Evolutionary conservation across 2,113 vertebrate species (phyloP), one percentile per base, ranked within the genome.

Genomic region (Brachypteracias leptosomus): DNA sequence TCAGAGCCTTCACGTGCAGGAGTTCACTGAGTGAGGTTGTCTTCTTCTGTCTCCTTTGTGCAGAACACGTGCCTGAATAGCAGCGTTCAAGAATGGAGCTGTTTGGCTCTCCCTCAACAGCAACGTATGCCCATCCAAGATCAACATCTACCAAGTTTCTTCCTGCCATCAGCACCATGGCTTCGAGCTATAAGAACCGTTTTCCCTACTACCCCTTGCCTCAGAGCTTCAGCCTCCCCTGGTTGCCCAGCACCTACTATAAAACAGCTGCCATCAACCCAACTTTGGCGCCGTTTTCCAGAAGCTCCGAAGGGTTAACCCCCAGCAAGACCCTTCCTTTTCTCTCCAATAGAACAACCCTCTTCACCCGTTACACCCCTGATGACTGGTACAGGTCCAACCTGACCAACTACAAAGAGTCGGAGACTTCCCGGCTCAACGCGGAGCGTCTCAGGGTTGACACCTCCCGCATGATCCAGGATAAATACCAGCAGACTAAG

Each of bases 351-450:
- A 98, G 98, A 93, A 98, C 98, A 4, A 51, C 91, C 0, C 93
- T 98, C 62, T 97, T 98, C 80, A 98, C 97, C 36, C 98, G 98
- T 40, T 99, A 99, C 93, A 98, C 97, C 7, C 98, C 98, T 0
- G 98, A 99, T 0, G 99, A 99, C 75, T 99, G 99, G 99, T 97
- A 98, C 96, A 97, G 98, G 89, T 99, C 98, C 97, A 99, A 98
- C 93, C 88, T 98, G 79, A 98, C 74, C 97, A 99, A 98, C 97
- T 99, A 98, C 96, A 97, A 98, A 26, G 98, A 99, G 72, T 99
- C 98, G 0, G 98, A 98, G 88, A 98, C 97, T 0, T 98, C 98
- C 1, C 91, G 98, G 33, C 98, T 98, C 49, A 99, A 98, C 1
- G 98, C 99, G 0, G 99, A 99, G 96, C 97, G 97, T 31, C 97